Conservation (phyloP, 2,888 invertebrate species). For the Lamproptera curius region DNA sequence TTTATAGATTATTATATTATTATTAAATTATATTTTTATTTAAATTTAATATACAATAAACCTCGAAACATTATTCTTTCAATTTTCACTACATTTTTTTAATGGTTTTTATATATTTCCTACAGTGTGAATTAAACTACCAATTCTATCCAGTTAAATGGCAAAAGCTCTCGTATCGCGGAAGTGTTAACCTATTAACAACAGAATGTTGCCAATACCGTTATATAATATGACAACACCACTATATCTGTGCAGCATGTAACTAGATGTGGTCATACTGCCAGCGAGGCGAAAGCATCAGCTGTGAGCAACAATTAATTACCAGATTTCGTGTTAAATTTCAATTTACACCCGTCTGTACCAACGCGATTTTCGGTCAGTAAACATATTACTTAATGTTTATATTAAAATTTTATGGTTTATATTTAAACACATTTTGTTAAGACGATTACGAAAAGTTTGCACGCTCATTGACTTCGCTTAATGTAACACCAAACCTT, state of each 20-base stretch:
- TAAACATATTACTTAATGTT: too few relatives aligned
- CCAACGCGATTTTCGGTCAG: too few relatives aligned
- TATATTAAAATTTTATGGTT: too few relatives aligned
- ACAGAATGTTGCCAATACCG: constrained; percentile 27
- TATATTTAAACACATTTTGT: too few relatives aligned
- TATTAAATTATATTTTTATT: too few relatives aligned
- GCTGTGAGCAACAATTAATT: constrained; percentile 1
- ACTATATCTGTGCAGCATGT: constrained; percentile 21
- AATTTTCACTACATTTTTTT: background rate
- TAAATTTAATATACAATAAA: background rate
- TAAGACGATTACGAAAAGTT: too few relatives aligned
- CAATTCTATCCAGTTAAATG: background rate
- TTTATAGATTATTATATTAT: too few relatives aligned
- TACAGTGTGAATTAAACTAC: too few relatives aligned
- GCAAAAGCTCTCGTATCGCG: constrained; percentile 7
- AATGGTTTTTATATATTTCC: too few relatives aligned
- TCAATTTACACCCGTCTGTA: background rate
- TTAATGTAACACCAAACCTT: too few relatives aligned
- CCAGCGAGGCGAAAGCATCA: constrained; percentile 7
- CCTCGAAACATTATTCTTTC: background rate
- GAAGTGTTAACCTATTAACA: constrained; percentile 31
- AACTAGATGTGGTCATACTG: constrained; percentile 17
- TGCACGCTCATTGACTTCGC: too few relatives aligned
- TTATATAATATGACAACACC: constrained; percentile 30
- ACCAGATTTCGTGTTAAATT: background rate